These are phyloP conservation scores for Sturnus vulgaris DNA, from an alignment of 2,113 vertebrate species.

Conservation along the genomic window DNA sequence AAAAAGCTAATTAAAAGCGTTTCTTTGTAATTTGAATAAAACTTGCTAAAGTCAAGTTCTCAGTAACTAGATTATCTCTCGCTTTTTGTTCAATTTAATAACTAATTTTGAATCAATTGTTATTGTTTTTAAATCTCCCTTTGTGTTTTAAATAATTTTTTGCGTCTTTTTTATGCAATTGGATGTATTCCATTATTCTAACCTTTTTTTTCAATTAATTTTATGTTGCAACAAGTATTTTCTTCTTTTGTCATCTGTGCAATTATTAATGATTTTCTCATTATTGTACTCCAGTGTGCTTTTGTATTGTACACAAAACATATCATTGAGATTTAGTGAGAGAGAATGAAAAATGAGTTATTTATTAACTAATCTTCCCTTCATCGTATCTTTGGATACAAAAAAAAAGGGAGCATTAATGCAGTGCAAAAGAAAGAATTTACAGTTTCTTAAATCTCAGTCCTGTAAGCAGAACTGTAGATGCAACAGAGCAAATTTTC, in stretches of 20 bases:
- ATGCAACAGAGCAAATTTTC: neutral
- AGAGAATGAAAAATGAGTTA: neutral
- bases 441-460: neutral
- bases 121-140: neutral
- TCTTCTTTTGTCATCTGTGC: neutral
- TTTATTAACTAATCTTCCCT: neutral
- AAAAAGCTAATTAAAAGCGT: neutral
- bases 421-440: neutral
- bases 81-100: neutral
- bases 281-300: neutral
- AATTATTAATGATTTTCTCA: slow-evolving; percentile 9
- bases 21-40: neutral
- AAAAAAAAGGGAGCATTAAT: neutral
- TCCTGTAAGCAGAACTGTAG: neutral
- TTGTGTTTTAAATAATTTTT: neutral
- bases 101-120: neutral
- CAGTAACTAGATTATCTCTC: neutral
- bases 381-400: neutral
- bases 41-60: neutral
- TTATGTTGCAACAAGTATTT: neutral
- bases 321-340: neutral
- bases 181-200: neutral
- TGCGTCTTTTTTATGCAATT: neutral
- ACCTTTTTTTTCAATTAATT: neutral
- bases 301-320: neutral